Conservation (phyloP, 2,888 invertebrate species). For the Matsumyia berberina region DNA sequence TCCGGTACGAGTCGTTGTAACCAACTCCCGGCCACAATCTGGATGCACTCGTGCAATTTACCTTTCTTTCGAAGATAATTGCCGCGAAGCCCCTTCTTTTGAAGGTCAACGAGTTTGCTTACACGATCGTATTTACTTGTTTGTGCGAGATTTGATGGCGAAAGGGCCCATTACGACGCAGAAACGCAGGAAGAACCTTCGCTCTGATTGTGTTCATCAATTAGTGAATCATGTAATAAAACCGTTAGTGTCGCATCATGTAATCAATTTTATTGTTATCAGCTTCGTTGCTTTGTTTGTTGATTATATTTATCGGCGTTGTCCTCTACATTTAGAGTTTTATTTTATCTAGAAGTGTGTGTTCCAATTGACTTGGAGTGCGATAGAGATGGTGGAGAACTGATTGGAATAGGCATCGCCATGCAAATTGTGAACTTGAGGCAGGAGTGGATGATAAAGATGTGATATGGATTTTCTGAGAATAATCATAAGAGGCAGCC, state of each 20-base stretch:
- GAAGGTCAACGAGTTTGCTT: conserved; percentile 46
- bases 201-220: conserved; percentile 10
- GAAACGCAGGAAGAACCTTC: background rate
- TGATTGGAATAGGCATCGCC: conserved; percentile 23
- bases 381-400: conserved; percentile 4
- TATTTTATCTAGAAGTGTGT: conserved; percentile 30
- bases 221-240: conserved; percentile 29
- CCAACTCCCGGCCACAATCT: background rate
- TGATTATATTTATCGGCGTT: conserved; percentile 44
- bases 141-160: background rate
- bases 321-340: background rate
- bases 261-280: conserved; percentile 37
- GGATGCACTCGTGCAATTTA: conserved; percentile 23
- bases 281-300: conserved; percentile 1
- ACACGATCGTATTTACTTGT: background rate
- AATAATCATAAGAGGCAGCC: background rate
- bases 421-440: conserved; percentile 1
- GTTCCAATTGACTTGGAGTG: conserved; percentile 14
- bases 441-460: conserved; percentile 1
- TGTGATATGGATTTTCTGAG: background rate
- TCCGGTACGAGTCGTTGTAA: conserved; percentile 18
- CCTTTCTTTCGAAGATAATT: conserved; percentile 27
- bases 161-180: background rate
- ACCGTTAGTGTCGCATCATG: conserved; percentile 1
- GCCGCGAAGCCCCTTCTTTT: background rate